A percentile compares a stretch with the other conserved stretches of the same genome.
Evolutionary conservation across 2,113 vertebrate species (phyloP).

Genomic region (Girardinichthys multiradiatus): DNA sequence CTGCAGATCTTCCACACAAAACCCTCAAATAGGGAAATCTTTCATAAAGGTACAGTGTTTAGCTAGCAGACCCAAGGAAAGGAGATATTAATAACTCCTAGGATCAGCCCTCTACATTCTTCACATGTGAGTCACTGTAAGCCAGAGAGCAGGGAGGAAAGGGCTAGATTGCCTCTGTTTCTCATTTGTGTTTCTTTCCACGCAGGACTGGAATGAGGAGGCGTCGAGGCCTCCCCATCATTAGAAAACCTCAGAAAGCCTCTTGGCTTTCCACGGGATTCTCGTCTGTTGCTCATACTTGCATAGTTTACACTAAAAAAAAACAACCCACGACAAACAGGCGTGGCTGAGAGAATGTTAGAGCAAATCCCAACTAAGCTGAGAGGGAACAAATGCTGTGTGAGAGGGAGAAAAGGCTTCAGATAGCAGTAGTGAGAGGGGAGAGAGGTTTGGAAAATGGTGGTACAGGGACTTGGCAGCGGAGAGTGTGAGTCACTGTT

Average conservation of each 20-base stretch:
- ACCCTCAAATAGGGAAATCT: constrained; percentile 68
- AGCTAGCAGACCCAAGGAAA: constrained; percentile 77
- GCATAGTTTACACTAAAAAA: constrained; percentile 27
- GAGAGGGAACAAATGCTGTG: background rate
- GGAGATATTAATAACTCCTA: constrained; percentile 83
- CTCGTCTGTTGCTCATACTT: constrained; percentile 6
- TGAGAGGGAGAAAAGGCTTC: constrained; percentile 2
- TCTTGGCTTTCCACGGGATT: constrained; percentile 19
- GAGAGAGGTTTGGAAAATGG: constrained; percentile 70
- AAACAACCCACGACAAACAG: background rate
- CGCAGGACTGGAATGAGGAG: constrained; percentile 69
- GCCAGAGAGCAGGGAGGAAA: constrained; percentile 62
- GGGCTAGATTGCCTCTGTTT: constrained; percentile 71
- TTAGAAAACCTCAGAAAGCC: constrained; percentile 35
- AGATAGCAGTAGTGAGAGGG: constrained; percentile 38
- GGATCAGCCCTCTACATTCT: constrained; percentile 78
- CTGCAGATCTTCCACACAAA: constrained; percentile 27
- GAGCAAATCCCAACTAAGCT: background rate
- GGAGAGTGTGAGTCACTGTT: constrained; percentile 79
- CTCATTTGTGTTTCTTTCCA: constrained; percentile 81
- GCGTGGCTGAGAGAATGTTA: background rate
- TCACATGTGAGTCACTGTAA: constrained; percentile 78
- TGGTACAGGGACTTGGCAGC: constrained; percentile 76
- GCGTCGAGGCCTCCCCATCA: constrained; percentile 49
- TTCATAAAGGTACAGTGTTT: constrained; percentile 72